These are phyloP conservation scores for Berghia stephanieae DNA, from an alignment of 1,140 invertebrate species.

Conservation along the genomic window DNA sequence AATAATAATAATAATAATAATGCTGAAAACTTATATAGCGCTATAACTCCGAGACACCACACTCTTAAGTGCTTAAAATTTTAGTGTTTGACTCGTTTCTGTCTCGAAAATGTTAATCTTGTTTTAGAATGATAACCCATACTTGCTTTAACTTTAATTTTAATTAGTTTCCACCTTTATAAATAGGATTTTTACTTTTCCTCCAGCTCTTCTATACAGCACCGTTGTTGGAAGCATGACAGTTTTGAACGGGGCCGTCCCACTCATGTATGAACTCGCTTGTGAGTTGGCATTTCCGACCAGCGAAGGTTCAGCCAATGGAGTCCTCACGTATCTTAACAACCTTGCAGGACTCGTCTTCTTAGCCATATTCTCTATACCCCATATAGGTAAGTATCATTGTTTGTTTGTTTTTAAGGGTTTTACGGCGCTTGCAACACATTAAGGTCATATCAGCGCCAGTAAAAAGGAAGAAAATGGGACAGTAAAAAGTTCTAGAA, in stretches of 20 bases:
- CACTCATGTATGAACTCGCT: conserved; percentile 69
- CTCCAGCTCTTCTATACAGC: conserved; percentile 26
- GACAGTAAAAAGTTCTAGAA: no score
- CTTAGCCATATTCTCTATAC: conserved; percentile 65
- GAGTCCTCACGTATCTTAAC: conserved; percentile 67
- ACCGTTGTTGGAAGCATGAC: conserved; percentile 21
- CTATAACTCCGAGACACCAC: no score
- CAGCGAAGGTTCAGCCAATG: conserved; percentile 68
- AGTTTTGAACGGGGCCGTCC: conserved; percentile 64
- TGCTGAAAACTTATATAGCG: no score
- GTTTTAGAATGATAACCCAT: not conserved
- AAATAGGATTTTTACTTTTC: not conserved
- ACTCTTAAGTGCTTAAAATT: not conserved
- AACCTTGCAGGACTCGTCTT: conserved; percentile 67
- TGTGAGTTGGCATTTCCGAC: conserved; percentile 70
- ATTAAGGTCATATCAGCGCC: no score
- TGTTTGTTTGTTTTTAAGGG: not conserved
- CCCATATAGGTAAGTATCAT: conserved; percentile 44
- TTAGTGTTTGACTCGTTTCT: not conserved
- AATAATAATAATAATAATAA: no score
- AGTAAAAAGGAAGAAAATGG: no score
- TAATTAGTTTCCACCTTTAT: not conserved
- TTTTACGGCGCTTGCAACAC: no score
- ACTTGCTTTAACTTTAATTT: not conserved
- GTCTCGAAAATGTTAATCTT: not conserved